Base-by-base conservation (phyloP, 2,113 vertebrate genomes). In the Corythornis madagascariensis region DNA sequence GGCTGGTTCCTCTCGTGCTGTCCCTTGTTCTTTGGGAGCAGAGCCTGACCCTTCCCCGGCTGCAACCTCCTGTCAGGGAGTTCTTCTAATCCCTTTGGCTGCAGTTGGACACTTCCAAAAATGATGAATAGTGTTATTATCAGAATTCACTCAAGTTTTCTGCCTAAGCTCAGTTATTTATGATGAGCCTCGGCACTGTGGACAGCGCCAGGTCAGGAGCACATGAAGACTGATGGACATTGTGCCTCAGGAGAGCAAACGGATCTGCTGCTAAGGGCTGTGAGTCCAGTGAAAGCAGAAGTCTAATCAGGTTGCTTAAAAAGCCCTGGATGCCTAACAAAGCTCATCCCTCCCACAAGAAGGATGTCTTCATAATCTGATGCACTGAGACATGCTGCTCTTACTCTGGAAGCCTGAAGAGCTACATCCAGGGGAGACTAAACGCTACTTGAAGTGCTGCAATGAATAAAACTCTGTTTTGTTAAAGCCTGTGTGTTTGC, bases 401-500 rank as follows among this genome's bases (percentile, higher is more conserved):
- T 45, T 9, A 8, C 19, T 47, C 26, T 67, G 79, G 43, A 26
- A 86, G 52, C n/a, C 45, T 63, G 33, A 65, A 80, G 9, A 26
- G 31, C 38, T 7, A 6, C 59, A 65, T 56, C 15, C 59, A 82
- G 79, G 43, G n/a, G 14, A 56, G 59, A 7, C 0, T 0, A 83
- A 83, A 48, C 53, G 20, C 42, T 83, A 69, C 70, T 63, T 75
- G 50, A 86, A 91, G 18, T 50, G 31, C 50, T 88, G 35, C 33
- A 60, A 72, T 42, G 18, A 94, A 93, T 90, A 95, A 94, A 88
- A 18, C 6, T 21, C 7, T 16, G 21, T 26, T 92, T 92, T 67
- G n/a, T 67, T 76, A 85, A 87, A n/a, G 11, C 2, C 1, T 52
- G 56, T 16, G 26, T 4, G 9, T 79, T 82, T 11, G 53, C 59